A percentile compares a stretch with the other conserved stretches of the same genome.
Conservation (phyloP, 2,113 vertebrate genomes). For the Lagenorhynchus albirostris region DNA sequence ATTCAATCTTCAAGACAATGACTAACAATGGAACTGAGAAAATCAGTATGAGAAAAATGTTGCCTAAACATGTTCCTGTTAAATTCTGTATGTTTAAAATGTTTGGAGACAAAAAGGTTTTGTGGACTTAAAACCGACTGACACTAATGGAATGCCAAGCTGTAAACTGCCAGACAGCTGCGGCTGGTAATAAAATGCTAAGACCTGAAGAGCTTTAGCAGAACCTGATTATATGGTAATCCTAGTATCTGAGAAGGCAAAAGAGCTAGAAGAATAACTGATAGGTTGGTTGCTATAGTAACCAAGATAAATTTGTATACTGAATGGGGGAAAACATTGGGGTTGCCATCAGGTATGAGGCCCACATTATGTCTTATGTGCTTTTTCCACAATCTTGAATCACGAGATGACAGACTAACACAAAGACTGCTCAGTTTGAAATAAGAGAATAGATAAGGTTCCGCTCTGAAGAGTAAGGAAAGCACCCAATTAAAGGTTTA, state of each 20-base stretch:
- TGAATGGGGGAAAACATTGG: constrained; percentile 31
- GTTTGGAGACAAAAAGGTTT: constrained; percentile 39
- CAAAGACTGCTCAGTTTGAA: constrained; percentile 45
- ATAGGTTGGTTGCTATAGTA: constrained; percentile 52
- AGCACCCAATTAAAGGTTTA: constrained; percentile 45
- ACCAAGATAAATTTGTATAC: constrained; percentile 64
- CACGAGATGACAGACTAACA: constrained; percentile 42
- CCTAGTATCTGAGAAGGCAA: constrained; percentile 48
- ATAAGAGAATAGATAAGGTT: constrained; percentile 25
- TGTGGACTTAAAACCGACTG: constrained; percentile 20
- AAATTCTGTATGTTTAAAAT: constrained; percentile 48
- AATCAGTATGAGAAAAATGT: constrained; percentile 30
- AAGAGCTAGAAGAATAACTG: constrained; percentile 64
- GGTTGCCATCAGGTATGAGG: constrained; percentile 43
- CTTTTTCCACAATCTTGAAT: constrained; percentile 57
- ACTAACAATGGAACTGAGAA: constrained; percentile 28
- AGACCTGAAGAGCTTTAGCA: constrained; percentile 48
- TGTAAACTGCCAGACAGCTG: constrained; percentile 51
- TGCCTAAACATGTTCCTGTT: constrained; percentile 26
- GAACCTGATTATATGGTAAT: constrained; percentile 66
- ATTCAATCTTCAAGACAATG: constrained; percentile 39
- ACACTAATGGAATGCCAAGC: constrained; percentile 39
- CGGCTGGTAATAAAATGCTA: constrained; percentile 61
- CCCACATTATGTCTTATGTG: constrained; percentile 5
- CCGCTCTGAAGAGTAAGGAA: constrained; percentile 32